Evolutionary conservation across 2,113 vertebrate species (phyloP).

Genomic region (Urocitellus parryii): DNA sequence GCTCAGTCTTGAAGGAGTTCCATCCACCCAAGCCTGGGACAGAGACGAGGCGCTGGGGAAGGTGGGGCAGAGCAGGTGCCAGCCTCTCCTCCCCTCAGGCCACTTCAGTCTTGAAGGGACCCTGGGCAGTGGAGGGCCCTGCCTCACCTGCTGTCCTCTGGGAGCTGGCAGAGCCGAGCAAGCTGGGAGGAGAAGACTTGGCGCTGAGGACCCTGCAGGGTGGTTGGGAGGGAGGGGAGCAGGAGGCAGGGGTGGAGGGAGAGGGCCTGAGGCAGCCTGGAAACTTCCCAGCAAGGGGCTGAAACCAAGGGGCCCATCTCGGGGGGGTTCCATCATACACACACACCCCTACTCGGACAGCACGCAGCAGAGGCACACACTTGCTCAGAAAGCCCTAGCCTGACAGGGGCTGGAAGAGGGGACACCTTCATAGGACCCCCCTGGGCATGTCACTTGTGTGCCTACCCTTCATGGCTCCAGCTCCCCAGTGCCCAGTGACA

Average conservation of each 20-base stretch:
- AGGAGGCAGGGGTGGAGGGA: not conserved
- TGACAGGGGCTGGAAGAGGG: fast-evolving
- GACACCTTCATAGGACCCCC: not conserved
- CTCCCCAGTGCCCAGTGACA: not conserved
- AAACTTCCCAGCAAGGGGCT: conserved; percentile 17
- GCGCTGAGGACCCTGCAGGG: not conserved
- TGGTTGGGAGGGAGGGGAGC: not conserved
- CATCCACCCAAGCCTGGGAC: not conserved
- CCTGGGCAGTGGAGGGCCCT: not conserved
- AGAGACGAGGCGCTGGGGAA: too few relatives aligned
- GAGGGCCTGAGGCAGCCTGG: not conserved
- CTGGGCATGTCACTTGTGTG: not conserved
- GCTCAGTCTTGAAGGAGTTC: not conserved
- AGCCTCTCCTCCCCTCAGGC: not conserved
- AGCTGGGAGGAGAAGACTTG: not conserved
- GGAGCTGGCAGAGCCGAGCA: not conserved
- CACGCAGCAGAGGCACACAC: not conserved
- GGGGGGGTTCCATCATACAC: not conserved
- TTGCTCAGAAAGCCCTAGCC: not conserved
- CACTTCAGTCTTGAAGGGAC: not conserved
- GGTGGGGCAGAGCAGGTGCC: not conserved
- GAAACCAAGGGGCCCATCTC: not conserved
- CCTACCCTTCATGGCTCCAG: not conserved
- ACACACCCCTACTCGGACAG: not conserved
- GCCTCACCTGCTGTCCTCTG: conserved; percentile 69